Conservation (phyloP, 1,140 invertebrate species). For the Mya arenaria region DNA sequence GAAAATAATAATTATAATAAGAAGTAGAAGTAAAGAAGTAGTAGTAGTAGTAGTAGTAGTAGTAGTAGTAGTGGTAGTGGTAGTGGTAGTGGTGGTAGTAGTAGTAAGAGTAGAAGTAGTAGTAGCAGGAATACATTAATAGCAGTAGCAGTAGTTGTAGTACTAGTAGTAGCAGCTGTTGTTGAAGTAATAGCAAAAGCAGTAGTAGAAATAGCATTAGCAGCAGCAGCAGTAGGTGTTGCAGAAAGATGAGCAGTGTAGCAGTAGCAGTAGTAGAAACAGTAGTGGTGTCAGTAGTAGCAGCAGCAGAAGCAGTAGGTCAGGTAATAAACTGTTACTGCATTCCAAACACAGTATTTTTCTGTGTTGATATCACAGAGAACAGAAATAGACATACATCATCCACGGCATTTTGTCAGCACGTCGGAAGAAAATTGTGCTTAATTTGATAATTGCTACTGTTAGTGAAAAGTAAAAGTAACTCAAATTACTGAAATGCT, state of each 20-base stretch:
- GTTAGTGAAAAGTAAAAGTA: too few relatives aligned
- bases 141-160: constrained; percentile 5
- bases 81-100: too few relatives aligned
- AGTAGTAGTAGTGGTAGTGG: constrained; percentile 11
- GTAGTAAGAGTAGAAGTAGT: background rate
- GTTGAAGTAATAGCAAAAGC: background rate
- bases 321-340: background rate
- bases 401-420: background rate
- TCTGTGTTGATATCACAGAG: background rate
- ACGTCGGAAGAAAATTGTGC: background rate
- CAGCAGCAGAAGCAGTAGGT: background rate
- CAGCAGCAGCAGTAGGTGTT: background rate
- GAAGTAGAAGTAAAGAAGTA: background rate
- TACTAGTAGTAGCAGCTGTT: background rate
- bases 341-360: background rate
- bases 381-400: background rate
- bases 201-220: background rate
- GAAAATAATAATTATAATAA: background rate
- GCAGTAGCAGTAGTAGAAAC: background rate
- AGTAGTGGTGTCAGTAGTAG: too few relatives aligned
- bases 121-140: too few relatives aligned
- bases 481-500: too few relatives aligned
- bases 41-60: background rate
- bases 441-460: too few relatives aligned
- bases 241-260: background rate